Percentiles rank a stretch among this genome's conserved stretches.
Evolutionary conservation across 2,797 vertebrate species (phyloP).

Genomic region (Coccyzus lansbergi): DNA sequence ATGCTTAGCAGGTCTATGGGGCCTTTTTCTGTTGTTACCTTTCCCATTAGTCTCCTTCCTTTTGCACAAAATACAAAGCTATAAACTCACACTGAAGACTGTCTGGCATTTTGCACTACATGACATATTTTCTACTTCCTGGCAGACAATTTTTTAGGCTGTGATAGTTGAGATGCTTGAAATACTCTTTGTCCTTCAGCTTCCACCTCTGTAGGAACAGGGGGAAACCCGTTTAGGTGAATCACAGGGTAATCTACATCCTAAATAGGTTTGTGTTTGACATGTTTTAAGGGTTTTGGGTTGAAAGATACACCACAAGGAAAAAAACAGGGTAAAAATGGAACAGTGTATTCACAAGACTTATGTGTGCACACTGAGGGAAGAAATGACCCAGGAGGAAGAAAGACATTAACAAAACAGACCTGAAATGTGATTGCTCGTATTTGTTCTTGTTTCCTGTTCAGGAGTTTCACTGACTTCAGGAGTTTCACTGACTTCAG

Average conservation of each 20-base stretch:
- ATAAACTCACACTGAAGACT: background rate
- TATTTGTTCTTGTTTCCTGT: accelerated
- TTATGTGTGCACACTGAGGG: background rate
- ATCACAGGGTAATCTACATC: background rate
- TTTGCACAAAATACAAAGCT: background rate
- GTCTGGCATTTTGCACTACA: background rate
- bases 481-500: accelerated
- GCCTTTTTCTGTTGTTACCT: background rate
- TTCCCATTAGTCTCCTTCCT: background rate
- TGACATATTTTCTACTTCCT: background rate
- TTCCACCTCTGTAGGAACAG: background rate
- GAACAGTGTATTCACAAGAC: background rate
- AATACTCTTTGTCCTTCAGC: background rate
- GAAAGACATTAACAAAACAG: background rate
- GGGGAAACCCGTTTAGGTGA: background rate
- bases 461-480: accelerated
- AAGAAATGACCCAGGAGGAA: background rate
- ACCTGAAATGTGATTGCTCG: accelerated
- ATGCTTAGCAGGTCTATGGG: background rate
- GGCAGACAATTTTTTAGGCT: background rate
- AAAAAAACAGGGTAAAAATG: background rate
- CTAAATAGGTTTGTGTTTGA: background rate
- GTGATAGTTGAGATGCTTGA: background rate
- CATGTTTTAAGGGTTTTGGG: background rate
- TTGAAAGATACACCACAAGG: background rate